Conservation (phyloP, 53 echinoderm and acorn worm genomes). For the Echinarachnius parma region DNA sequence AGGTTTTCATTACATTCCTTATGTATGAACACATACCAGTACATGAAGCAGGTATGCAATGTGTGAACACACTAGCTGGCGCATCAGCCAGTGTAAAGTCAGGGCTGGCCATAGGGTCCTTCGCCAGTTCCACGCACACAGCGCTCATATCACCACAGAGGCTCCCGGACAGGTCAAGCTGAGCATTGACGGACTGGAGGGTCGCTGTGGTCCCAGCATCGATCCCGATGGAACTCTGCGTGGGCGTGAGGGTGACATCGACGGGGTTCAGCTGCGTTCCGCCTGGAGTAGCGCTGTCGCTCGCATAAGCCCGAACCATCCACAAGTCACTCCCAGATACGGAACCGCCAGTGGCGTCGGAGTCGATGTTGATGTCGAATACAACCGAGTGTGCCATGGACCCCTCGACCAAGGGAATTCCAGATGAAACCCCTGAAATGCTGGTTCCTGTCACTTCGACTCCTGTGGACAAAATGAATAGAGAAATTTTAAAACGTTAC, state of each 20-base stretch:
- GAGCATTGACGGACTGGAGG: conserved; percentile 19
- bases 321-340: conserved; percentile 56
- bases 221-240: conserved; percentile 5
- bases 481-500: too few relatives aligned
- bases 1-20: too few relatives aligned
- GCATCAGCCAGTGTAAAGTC: conserved; percentile 11
- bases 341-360: conserved; percentile 36
- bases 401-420: conserved; percentile 47
- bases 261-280: conserved; percentile 3
- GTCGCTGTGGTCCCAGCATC: conserved; percentile 19
- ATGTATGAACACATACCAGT: conserved; percentile 27
- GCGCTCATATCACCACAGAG: conserved; percentile 42
- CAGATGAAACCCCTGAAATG: conserved; percentile 29
- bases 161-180: conserved; percentile 16
- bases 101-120: background rate
- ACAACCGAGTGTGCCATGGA: conserved; percentile 12
- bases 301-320: conserved; percentile 52
- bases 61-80: conserved; percentile 7
- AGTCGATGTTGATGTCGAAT: conserved; percentile 47
- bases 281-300: conserved; percentile 28
- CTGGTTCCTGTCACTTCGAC: conserved; percentile 37
- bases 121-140: conserved; percentile 45
- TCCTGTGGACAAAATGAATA: too few relatives aligned
- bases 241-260: background rate
- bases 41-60: conserved; percentile 14